Percentiles rank a stretch among this genome's conserved stretches.
These are phyloP conservation scores for Diplodus sargus DNA, from an alignment of 2,797 vertebrate species.

Conservation along the genomic window DNA sequence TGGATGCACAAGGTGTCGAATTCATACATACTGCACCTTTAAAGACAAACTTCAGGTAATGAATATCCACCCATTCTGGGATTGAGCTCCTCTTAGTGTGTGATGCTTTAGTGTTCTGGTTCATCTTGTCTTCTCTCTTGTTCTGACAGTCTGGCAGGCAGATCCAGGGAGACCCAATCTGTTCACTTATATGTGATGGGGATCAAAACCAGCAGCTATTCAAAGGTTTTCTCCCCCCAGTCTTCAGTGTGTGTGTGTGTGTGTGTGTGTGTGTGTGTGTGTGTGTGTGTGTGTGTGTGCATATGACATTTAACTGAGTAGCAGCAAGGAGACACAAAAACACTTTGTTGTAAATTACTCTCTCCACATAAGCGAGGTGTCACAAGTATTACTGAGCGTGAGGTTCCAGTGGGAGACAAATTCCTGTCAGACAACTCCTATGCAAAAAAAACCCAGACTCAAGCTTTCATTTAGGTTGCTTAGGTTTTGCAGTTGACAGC, in stretches of 20 bases:
- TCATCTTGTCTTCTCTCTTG: neutral
- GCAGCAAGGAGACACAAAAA: conserved; percentile 38
- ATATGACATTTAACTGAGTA: conserved; percentile 45
- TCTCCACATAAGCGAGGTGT: conserved; percentile 71
- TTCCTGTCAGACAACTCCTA: conserved; percentile 76
- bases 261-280: conserved; percentile 11
- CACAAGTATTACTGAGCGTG: conserved; percentile 65
- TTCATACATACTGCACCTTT: conserved; percentile 5
- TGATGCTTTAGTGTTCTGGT: conserved; percentile 5
- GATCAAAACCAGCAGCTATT: conserved; percentile 74
- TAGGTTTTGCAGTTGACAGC: conserved; percentile 59
- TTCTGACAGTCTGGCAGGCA: conserved; percentile 35
- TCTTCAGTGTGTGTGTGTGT: conserved; percentile 4
- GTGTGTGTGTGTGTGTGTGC: neutral
- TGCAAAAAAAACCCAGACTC: conserved; percentile 78
- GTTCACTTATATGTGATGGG: conserved; percentile 26
- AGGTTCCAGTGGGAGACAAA: conserved; percentile 49
- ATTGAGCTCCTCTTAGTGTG: neutral
- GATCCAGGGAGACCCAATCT: conserved; percentile 1
- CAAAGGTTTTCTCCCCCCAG: conserved; percentile 51
- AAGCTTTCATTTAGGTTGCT: conserved; percentile 66
- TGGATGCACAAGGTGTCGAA: no score
- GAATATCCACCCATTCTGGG: neutral
- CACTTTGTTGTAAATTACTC: conserved; percentile 56
- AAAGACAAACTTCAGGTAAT: conserved; percentile 33